phyloP scores from a whole-genome alignment of 2,797 vertebrate genomes.

The Argyrosomus regius region DNA sequence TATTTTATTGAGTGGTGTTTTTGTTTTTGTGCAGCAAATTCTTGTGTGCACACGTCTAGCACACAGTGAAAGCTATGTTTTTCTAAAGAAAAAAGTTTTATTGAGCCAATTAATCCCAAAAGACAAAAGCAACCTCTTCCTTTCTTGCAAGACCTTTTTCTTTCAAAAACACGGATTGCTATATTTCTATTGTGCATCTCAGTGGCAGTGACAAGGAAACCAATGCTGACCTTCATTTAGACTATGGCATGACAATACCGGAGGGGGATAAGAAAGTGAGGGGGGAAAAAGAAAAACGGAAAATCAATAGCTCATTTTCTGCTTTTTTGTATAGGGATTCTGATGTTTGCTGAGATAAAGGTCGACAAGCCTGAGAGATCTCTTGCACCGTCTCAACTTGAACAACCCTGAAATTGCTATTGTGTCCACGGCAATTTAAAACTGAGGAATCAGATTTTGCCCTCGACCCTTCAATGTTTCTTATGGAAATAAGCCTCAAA shows the following conservation, averaged over 20 bases:
- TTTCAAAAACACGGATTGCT: constrained; percentile 68
- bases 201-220: constrained; percentile 88
- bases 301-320: constrained; percentile 98
- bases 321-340: constrained; percentile 93
- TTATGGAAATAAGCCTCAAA: constrained; percentile 48
- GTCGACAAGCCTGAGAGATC: constrained; percentile 86
- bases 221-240: constrained; percentile 95
- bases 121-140: constrained; percentile 72
- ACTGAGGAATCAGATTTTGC: constrained; percentile 64
- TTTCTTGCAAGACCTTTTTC: constrained; percentile 61
- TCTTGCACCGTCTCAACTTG: constrained; percentile 81
- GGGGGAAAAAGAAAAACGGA: constrained; percentile 74
- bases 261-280: constrained; percentile 83
- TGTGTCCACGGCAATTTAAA: constrained; percentile 77
- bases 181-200: constrained; percentile 75
- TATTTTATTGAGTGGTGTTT: background rate
- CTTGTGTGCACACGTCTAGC: constrained; percentile 3
- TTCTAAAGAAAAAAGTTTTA: constrained; percentile 58
- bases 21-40: background rate
- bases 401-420: constrained; percentile 85
- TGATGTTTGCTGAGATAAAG: constrained; percentile 94
- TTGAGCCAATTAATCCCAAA: constrained; percentile 72
- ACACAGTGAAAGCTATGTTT: constrained; percentile 20
- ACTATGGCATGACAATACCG: constrained; percentile 92
- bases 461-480: constrained; percentile 47